Evolutionary conservation across 2,888 invertebrate species (phyloP), one percentile per base, ranked within the genome.

Genomic region (Coelopa pilipes): DNA sequence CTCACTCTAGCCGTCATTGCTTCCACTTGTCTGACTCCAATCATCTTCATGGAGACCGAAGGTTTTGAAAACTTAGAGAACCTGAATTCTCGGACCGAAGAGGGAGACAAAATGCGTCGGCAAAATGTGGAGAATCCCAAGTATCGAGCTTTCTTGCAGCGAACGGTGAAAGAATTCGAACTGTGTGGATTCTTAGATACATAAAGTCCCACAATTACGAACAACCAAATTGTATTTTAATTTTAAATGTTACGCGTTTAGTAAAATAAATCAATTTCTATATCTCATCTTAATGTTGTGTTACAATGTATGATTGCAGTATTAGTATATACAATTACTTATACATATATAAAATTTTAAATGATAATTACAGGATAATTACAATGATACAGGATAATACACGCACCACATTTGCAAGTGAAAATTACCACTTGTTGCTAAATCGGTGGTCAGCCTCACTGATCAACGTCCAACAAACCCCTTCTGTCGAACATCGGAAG

Each of bases 91-190:
- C 84, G 85, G 62, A 82, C 86, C 0, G 83, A 83, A 17, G 81
- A 78, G 17, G 87, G 86, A 0, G 84, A 86, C 73, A 76, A 75
- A 34, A 81, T 86, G 68, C 82, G 87, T 0, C 81, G 83, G 3
- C 80, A 81, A 72, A 86, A 87, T 75, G 83, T 87, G n/a, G 83
- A 86, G 70, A 87, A 87, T 77, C 82, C 84, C 9, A 85, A 85
- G 77, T 87, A 86, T 78, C 82, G 83, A 19, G 81, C 82, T 17
- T 87, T 85, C 76, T 76, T 87, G 45, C 85, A 86, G 72, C 82
- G 82, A 11, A 84, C 86, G 19, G 77, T 87, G 0, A 85, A 87
- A 46, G 87, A 87, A 73, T 87, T 87, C 50, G 87, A 87, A 77
- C 75, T 86, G 24, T 82, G 82, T 19, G 87, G 87, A 0, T 87